These are phyloP conservation scores for Nemoura dubitans DNA, from an alignment of 2,888 invertebrate genomes.

Conservation along the genomic window DNA sequence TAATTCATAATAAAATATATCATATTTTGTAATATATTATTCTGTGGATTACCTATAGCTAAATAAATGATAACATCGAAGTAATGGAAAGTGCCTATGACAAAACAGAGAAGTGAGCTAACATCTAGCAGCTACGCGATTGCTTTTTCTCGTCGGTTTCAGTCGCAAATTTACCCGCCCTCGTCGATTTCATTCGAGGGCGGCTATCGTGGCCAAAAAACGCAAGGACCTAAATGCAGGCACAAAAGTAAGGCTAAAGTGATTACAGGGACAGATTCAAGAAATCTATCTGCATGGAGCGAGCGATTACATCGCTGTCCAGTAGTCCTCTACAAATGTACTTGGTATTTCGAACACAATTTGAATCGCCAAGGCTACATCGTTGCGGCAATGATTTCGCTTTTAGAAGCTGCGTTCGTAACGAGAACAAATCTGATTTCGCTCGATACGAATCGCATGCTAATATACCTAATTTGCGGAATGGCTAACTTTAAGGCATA, in stretches of 20 bases:
- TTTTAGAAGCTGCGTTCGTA: neutral
- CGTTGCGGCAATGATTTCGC: neutral
- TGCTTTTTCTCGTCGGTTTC: neutral
- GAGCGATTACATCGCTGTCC: neutral
- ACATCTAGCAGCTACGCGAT: neutral
- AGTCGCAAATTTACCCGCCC: neutral
- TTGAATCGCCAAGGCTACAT: neutral
- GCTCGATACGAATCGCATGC: too few species aligned
- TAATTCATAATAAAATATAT: neutral
- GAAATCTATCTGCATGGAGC: neutral
- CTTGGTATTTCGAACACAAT: neutral
- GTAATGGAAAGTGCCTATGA: neutral
- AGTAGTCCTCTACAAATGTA: neutral
- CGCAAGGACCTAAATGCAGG: neutral
- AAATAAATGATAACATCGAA: neutral
- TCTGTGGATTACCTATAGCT: neutral
- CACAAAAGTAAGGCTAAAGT: neutral
- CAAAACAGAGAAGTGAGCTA: neutral
- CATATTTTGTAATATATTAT: conserved; percentile 3
- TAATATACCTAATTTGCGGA: neutral
- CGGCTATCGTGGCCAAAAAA: neutral
- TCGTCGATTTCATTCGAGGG: neutral
- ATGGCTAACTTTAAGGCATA: neutral
- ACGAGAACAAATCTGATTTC: neutral
- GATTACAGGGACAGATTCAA: neutral